Base-by-base conservation (phyloP, 2,113 vertebrate genomes). In the Sterrhoptilus dennistouni region DNA sequence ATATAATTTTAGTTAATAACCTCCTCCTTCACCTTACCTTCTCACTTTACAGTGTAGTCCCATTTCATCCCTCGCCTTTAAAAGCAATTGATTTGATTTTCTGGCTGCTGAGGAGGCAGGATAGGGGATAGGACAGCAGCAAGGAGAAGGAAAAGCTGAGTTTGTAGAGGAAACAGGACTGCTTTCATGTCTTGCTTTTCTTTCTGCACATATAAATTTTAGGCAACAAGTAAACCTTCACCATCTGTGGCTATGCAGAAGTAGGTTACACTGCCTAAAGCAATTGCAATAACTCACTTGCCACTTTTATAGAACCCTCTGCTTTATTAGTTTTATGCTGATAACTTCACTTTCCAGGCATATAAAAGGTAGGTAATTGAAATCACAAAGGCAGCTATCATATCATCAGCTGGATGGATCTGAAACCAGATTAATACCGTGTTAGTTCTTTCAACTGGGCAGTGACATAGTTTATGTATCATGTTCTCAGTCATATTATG, bases 271-370 rank as follows among this genome's bases (percentile, higher is more conserved):
- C 29, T 88, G 65, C 80, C 72, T 60, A 24, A 64, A 79, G 66
- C 90, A 86, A 35, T 20, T 56, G 77, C 87, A 94, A 16, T 86
- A 93, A 94, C 18, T 70, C 61, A 70, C 36, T 56, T 90, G 57
- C 28, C 69, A 38, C 47, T 64, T 92, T 19, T 33, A 35, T 17
- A 64, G 63, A 85, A 88, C 45, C 61, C 65, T 76, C 53, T 56
- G 13, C 44, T 95, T 95, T 94, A 87, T 95, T 96, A 76, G 53
- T 80, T 96, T 95, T 95, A 49, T 71, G 64, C 44, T 79, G 64
- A 35, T 86, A 81, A 72, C 71, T 95, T 96, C 65, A 81, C 57
- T 83, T 95, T 50, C 68, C 69, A 81, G 63, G 42, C 42, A 64
- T 56, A 79, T 47, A 84, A 91, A 82, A 93, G 59, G 78, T 8